Base-by-base conservation (phyloP, 2,113 vertebrate genomes). In the Ailurus styani region DNA sequence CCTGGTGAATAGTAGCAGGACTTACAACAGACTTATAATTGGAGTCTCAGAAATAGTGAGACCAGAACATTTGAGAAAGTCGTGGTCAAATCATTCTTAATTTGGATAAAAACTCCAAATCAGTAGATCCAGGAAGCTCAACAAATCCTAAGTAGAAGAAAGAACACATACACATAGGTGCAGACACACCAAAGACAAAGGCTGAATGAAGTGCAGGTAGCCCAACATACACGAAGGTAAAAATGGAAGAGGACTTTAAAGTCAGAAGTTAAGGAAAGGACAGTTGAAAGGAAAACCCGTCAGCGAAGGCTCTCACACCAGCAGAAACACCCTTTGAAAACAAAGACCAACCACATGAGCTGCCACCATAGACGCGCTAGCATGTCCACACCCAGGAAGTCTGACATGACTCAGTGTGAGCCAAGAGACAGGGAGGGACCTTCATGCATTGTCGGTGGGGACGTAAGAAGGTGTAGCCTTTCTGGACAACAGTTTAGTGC, bases 401-500 rank as follows among this genome's bases (percentile, higher is more conserved):
- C 40, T 7, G 54, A 10, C 9, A 0, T 11, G 0, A 2, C 5
- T 5, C 2, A 0, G 6, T 1, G 10, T 0, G 6, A 17, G 45
- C 13, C 17, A 10, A 72, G 52, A 37, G 3, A 7, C 0, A 0
- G 1, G 6, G 54, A 0, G 1, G 6, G 54, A 17, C 31, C 1
- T 27, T 9, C 0, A 1, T 0, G 14, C 10, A 0, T 6, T 1
- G 23, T 4, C 6, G 14, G 54, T 17, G 73, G 18, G 25, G 17
- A 21, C 3, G 3, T 11, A 27, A 40, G 18, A 8, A 0, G 31
- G 13, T 9, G 0, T 5, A 18, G 21, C 5, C 17, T 1, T 25
- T 25, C 15, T 34, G 42, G 79, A 23, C 37, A 31, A 15, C 29
- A 29, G 21, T 14, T 6, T 25, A 62, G 2, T 15, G 17, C 4